Evolutionary conservation across 2,888 invertebrate genomes (phyloP).

Genomic region (Ophonus ardosiacus): DNA sequence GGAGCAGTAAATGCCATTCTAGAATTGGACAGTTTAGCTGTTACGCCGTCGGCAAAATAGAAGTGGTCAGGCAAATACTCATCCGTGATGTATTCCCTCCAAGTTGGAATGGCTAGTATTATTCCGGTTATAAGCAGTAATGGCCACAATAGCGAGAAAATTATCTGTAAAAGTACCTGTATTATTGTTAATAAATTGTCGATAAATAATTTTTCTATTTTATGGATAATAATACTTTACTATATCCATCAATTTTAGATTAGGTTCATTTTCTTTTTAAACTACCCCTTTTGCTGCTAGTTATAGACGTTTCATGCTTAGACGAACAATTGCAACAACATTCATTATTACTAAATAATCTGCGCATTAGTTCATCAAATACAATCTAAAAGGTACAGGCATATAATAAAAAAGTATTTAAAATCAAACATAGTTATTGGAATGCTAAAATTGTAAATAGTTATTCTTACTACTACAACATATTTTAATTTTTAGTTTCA

Average conservation of each 20-base stretch:
- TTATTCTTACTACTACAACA: no score
- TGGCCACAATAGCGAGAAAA: constrained; percentile 65
- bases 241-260: neutral
- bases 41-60: neutral
- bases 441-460: neutral
- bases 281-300: neutral
- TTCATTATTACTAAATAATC: neutral
- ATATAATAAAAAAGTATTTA: neutral
- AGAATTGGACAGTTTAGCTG: constrained; percentile 1
- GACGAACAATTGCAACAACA: neutral
- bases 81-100: constrained; percentile 64
- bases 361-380: neutral
- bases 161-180: constrained; percentile 55
- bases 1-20: neutral
- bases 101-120: constrained; percentile 65
- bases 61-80: constrained; percentile 65
- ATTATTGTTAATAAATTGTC: constrained; percentile 45
- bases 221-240: constrained; percentile 12
- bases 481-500: no score
- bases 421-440: neutral
- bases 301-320: neutral
- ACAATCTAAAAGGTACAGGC: neutral
- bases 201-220: neutral
- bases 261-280: neutral
- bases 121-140: constrained; percentile 64